Base-by-base conservation (phyloP, 2,113 vertebrate genomes). In the Cyprinodon brontotheroides region DNA sequence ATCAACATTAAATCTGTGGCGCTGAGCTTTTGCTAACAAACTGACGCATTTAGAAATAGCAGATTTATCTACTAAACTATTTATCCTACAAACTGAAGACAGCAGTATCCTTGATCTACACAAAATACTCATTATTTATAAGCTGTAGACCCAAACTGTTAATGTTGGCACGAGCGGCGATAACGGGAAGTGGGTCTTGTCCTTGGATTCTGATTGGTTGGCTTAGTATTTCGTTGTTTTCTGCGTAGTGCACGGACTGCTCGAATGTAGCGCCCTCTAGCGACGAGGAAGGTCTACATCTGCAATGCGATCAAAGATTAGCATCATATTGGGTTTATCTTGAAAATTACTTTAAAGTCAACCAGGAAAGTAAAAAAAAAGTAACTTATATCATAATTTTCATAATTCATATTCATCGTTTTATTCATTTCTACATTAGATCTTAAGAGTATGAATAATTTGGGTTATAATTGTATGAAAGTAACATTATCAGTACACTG, bases 181-280 rank as follows among this genome's bases (percentile, higher is more conserved):
- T 84, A 87, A 77, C 87, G 85, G 90, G 91, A 93, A 92, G 69
- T 37, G 5, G 1, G 0, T 10, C 1, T 3, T 0, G 66, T 40
- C 20, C 60, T 77, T 68, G 78, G 14, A 17, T 47, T 86, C 3
- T 80, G 70, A 91, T 91, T 92, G 86, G 89, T 61, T 72, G 1
- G 5, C 6, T 1, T 4, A 0, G 61, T 84, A 89, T 78, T 83
- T 89, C 84, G 85, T 91, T 72, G 77, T 41, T 70, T 40, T 53
- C 3, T 17, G 4, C 11, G 3, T 2, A 1, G 39, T 38, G 17
- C 4, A 38, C 11, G 0, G 7, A 2, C 2, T 0, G 13, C 2
- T 14, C 1, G 1, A 22, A 50, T 13, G 3, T 57, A 57, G 4
- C 61, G 1, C 78, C 72, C 13, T 39, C 88, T 75, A 43, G 10